Evolutionary conservation across 2,113 vertebrate genomes (phyloP).

Genomic region (Gallinago paraguaiae): DNA sequence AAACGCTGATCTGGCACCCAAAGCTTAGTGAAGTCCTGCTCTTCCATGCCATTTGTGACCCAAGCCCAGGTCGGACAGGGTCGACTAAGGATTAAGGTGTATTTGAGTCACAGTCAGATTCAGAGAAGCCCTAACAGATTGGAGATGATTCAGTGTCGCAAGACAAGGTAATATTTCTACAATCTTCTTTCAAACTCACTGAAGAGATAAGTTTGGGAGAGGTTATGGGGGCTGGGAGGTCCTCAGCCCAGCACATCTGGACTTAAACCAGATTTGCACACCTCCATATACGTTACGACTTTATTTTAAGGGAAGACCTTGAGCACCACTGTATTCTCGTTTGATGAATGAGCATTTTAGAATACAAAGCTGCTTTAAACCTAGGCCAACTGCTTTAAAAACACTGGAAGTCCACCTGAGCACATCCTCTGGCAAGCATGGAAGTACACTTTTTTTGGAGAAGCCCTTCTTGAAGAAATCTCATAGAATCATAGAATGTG

Average conservation of each 20-base stretch:
- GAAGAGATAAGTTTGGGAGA: background rate
- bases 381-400: background rate
- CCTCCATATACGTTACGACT: accelerated
- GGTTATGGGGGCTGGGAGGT: background rate
- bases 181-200: background rate
- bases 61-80: accelerated
- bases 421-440: background rate
- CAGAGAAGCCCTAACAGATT: background rate
- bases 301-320: background rate
- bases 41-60: accelerated
- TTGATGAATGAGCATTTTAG: background rate
- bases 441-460: accelerated
- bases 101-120: background rate
- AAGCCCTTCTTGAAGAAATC: background rate
- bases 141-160: accelerated
- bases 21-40: background rate
- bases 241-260: background rate
- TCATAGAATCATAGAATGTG: too few relatives aligned
- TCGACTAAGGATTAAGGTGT: background rate
- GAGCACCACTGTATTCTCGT: background rate
- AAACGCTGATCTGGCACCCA: background rate
- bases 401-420: background rate
- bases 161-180: background rate
- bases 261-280: background rate
- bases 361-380: background rate